Conservation (phyloP, 1,140 invertebrate species). For the Pinna nobilis region DNA sequence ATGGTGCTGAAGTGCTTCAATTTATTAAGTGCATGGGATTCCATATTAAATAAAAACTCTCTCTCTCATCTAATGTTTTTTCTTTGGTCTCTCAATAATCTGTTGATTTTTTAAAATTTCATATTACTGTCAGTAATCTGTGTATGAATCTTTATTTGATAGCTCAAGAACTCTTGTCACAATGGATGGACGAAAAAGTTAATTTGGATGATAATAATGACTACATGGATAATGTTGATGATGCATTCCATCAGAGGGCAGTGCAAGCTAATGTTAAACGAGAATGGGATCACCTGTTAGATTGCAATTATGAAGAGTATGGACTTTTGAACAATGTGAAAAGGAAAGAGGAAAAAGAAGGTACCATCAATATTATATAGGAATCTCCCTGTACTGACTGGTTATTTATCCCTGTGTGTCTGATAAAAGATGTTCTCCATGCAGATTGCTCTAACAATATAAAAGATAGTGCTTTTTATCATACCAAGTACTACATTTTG, state of each 20-base stretch:
- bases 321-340: conserved; percentile 26
- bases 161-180: conserved; percentile 67
- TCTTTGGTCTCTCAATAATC: background rate
- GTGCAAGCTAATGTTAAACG: conserved; percentile 49
- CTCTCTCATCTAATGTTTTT: too few species aligned
- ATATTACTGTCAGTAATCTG: background rate
- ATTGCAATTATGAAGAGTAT: conserved; percentile 49
- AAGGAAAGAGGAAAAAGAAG: conserved; percentile 16
- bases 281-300: conserved; percentile 56
- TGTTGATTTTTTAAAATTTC: background rate
- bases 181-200: conserved; percentile 69
- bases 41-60: too few species aligned
- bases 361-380: too few species aligned
- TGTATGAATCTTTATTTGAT: too few species aligned
- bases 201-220: conserved; percentile 47
- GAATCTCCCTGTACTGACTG: too few species aligned
- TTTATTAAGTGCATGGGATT: too few species aligned
- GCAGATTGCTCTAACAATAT: too few species aligned
- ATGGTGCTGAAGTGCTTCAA: too few species aligned
- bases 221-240: conserved; percentile 39
- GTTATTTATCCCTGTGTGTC: too few species aligned
- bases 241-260: conserved; percentile 45
- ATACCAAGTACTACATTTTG: too few species aligned
- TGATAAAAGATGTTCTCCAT: too few species aligned
- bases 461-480: too few species aligned